Evolutionary conservation across 30 jellyfish, hydroid and myxozoan species (phyloP).

Genomic region (Sanderia malayensis): DNA sequence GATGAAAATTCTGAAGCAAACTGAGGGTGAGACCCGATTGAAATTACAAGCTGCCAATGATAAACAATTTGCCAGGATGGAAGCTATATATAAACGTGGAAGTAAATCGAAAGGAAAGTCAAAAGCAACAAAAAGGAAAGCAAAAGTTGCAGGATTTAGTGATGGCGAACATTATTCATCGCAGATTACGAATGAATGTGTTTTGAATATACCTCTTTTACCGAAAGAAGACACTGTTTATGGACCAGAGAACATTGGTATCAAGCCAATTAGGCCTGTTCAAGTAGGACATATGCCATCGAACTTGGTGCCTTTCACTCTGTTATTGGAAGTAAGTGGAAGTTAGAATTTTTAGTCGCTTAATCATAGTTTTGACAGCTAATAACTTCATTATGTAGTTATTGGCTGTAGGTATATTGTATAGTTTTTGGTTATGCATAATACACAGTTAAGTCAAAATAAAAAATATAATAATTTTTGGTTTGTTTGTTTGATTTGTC

Average conservation of each 20-base stretch:
- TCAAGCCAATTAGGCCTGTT: conserved; percentile 42
- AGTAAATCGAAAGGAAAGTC: no score
- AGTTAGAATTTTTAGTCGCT: no score
- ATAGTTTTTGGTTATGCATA: no score
- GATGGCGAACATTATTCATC: not conserved
- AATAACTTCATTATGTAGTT: no score
- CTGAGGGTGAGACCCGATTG: not conserved
- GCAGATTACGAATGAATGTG: not conserved
- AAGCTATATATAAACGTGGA: not conserved
- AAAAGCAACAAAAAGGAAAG: not conserved
- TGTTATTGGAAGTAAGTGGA: conserved; percentile 43
- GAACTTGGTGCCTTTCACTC: conserved; percentile 37
- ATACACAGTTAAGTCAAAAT: no score
- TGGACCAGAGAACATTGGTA: conserved; percentile 39
- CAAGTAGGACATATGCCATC: conserved; percentile 34
- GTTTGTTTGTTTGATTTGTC: not conserved
- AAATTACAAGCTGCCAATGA: not conserved
- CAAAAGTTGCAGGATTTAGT: not conserved
- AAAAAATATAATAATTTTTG: no score
- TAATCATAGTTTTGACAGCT: no score
- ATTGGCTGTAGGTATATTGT: no score
- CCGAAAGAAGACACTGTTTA: conserved; percentile 23
- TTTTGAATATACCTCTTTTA: not conserved
- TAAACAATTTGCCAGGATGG: not conserved
- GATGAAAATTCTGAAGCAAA: not conserved